These are phyloP conservation scores for Axis porcinus DNA, from an alignment of 2,113 vertebrate species.

Conservation along the genomic window DNA sequence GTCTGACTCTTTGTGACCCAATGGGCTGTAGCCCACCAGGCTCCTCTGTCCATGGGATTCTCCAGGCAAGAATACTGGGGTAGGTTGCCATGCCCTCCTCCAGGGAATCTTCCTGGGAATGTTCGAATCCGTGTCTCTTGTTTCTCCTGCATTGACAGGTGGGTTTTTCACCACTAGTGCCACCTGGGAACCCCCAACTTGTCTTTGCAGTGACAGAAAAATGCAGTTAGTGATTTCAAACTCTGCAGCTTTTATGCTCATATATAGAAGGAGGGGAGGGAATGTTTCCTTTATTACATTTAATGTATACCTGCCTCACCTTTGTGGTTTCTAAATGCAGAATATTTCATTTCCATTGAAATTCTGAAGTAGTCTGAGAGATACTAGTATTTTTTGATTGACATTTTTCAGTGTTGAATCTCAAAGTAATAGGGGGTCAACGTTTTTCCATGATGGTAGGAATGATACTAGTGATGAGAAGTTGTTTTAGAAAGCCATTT, in stretches of 20 bases:
- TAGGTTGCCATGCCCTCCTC: background rate
- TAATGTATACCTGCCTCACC: background rate
- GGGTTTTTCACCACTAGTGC: background rate
- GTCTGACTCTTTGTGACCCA: background rate
- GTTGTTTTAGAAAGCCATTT: background rate
- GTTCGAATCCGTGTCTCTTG: background rate
- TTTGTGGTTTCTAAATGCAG: background rate
- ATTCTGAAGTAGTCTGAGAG: background rate
- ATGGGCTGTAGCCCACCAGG: background rate
- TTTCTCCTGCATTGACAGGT: background rate
- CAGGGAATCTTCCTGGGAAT: background rate
- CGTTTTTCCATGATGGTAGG: background rate
- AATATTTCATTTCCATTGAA: background rate
- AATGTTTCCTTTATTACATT: background rate
- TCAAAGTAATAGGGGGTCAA: background rate
- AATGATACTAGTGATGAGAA: background rate
- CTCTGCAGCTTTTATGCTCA: background rate
- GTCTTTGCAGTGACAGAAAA: background rate
- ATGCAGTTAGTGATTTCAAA: background rate
- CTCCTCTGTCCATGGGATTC: background rate
- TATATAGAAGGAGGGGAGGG: background rate
- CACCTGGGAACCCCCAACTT: background rate
- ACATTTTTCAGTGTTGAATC: background rate
- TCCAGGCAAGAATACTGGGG: background rate
- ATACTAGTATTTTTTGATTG: constrained; percentile 15